Base-by-base conservation (phyloP, 2,113 vertebrate species). In the Charadrius vociferus region DNA sequence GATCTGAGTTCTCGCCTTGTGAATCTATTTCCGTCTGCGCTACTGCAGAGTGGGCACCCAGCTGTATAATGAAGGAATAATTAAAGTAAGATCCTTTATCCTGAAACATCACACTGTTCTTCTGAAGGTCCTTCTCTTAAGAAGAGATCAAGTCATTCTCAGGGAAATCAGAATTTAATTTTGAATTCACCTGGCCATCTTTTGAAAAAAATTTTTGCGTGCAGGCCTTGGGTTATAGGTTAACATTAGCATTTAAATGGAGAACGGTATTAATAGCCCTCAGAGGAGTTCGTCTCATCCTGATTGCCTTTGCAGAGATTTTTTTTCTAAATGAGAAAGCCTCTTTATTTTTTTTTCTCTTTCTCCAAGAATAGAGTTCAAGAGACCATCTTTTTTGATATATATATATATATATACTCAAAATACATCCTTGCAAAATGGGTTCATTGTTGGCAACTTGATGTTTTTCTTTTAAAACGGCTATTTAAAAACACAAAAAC, bases 191-290 rank as follows among this genome's bases (percentile, higher is more conserved):
- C 90, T 86, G 95, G 26, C 63, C 50, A 43, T 80, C 86, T 58
- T 96, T 91, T 86, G 88, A 74, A 80, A 74, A 93, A 67, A 65
- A 43, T 77, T 90, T 77, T 14, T 78, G n/a, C 81, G 81, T 74
- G 78, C 95, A 84, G 88, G 84, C 96, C 95, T 22, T 22, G 86
- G 91, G 93, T 95, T 86, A 84, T 37, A 97, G 97, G 96, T 96
- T 90, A 95, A 34, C 29, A 98, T 98, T 97, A 97, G 90, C 97
- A 98, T 98, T 98, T 98, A 98, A 98, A 98, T 97, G 90, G 96
- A 96, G 92, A 86, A 73, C 0, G 19, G 91, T 87, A 81, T 97
- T 97, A 97, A 96, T 62, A 80, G 14, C 55, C 47, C 94, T 93
- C 68, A 22, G 52, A 97, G 94, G 90, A 97, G 92, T 94, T 96